phyloP scores from a whole-genome alignment of 1,140 invertebrate species.

The Drusus annulatus region DNA sequence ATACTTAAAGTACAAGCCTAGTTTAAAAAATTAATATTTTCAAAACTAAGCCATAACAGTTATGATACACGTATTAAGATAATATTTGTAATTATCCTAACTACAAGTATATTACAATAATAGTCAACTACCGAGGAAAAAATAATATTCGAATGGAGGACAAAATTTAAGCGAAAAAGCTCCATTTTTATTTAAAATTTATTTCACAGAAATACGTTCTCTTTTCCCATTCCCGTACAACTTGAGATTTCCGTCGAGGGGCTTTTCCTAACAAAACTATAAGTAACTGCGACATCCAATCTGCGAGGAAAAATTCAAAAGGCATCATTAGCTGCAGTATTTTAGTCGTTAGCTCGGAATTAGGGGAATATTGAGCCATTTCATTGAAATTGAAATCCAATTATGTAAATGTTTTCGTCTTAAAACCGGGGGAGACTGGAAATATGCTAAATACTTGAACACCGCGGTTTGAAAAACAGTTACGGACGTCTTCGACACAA shows the following conservation, averaged over 20 bases:
- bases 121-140: too few species aligned
- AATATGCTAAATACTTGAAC: conserved; percentile 45
- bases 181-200: too few species aligned
- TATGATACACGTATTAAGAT: too few species aligned
- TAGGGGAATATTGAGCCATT: conserved; percentile 56
- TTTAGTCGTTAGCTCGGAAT: conserved; percentile 54
- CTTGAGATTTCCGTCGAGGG: conserved; percentile 12
- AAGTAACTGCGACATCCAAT: conserved; percentile 39
- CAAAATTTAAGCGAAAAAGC: too few species aligned
- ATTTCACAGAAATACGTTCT: not conserved
- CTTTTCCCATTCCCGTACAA: not conserved
- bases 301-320: conserved; percentile 46
- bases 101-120: too few species aligned
- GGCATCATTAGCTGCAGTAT: conserved; percentile 55
- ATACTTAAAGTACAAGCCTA: too few species aligned
- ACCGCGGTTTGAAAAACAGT: not conserved
- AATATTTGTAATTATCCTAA: too few species aligned
- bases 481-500: not conserved
- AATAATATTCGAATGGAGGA: too few species aligned
- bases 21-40: too few species aligned
- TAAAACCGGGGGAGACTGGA: conserved; percentile 34
- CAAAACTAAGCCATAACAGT: too few species aligned
- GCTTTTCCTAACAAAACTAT: conserved; percentile 24
- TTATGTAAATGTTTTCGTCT: conserved; percentile 51
- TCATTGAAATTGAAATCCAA: conserved; percentile 58